Evolutionary conservation across 2,113 vertebrate genomes (phyloP).

Genomic region (Phoenicopterus ruber): DNA sequence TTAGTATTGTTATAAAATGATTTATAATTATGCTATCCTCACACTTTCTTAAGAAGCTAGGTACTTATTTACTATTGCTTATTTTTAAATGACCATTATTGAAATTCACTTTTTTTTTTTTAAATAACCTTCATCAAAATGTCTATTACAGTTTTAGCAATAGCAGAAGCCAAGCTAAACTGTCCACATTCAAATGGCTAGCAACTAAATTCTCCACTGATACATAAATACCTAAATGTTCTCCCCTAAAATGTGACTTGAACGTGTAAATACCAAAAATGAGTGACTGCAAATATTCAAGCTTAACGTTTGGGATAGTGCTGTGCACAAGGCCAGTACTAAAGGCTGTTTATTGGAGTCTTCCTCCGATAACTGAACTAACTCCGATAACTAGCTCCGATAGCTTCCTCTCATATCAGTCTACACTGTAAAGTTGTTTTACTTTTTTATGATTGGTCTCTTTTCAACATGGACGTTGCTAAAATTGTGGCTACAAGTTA

Average conservation of each 20-base stretch:
- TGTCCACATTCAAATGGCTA: not conserved
- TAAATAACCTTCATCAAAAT: not conserved
- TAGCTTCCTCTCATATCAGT: not conserved
- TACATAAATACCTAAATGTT: not conserved
- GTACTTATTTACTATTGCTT: not conserved
- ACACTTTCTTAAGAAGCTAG: not conserved
- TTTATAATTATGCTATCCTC: not conserved
- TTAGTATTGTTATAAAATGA: not conserved
- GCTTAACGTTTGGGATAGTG: not conserved
- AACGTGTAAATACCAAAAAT: not conserved
- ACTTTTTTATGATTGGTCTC: not conserved
- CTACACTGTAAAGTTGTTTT: not conserved
- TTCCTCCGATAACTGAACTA: not conserved
- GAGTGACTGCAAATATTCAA: not conserved
- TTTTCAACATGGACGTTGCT: not conserved
- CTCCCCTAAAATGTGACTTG: not conserved
- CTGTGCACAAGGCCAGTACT: not conserved
- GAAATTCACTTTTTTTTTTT: not conserved
- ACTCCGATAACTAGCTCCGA: no score
- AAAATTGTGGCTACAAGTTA: not conserved
- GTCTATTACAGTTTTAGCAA: not conserved
- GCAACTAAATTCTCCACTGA: not conserved
- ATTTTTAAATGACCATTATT: not conserved
- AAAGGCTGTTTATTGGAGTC: not conserved
- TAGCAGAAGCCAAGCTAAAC: not conserved